These are phyloP conservation scores for Temnothorax nylanderi DNA, from an alignment of 1,140 invertebrate genomes.

Conservation along the genomic window DNA sequence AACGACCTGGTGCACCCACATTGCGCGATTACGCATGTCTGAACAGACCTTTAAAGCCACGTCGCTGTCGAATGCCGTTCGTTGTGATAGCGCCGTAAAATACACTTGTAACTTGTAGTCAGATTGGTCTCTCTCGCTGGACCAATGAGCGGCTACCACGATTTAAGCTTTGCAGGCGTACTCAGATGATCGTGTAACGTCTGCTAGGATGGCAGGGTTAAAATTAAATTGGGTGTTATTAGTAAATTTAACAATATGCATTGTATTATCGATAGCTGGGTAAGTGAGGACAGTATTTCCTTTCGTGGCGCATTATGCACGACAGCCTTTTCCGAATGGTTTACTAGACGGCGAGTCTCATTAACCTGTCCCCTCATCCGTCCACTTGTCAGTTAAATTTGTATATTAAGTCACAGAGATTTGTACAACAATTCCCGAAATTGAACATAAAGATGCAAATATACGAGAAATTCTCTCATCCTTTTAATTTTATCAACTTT, in stretches of 20 bases:
- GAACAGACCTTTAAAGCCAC: not conserved
- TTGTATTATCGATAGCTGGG: slow-evolving; percentile 77
- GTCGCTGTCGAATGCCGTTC: not conserved
- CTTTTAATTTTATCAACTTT: not conserved
- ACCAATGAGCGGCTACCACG: slow-evolving; percentile 82
- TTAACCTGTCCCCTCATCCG: slow-evolving; percentile 35
- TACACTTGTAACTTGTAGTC: not conserved
- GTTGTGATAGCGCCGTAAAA: slow-evolving; percentile 2
- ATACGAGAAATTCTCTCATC: not conserved
- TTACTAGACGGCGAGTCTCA: not conserved
- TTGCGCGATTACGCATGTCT: no score
- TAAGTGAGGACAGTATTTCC: slow-evolving; percentile 69
- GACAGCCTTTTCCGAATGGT: not conserved
- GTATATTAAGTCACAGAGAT: not conserved
- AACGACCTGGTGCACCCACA: no score
- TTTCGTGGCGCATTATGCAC: not conserved
- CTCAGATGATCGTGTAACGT: slow-evolving; percentile 82
- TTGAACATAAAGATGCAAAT: not conserved
- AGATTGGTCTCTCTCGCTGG: slow-evolving; percentile 1
- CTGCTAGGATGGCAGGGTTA: slow-evolving; percentile 83
- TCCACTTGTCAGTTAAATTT: not conserved
- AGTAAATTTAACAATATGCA: slow-evolving; percentile 79
- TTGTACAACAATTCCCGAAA: not conserved
- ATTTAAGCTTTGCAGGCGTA: slow-evolving; percentile 72
- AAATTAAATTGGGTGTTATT: slow-evolving; percentile 79